Percentiles rank a stretch among this genome's conserved stretches.
phyloP scores from a whole-genome alignment of 1,140 invertebrate species.

The Doryteuthis pealeii region DNA sequence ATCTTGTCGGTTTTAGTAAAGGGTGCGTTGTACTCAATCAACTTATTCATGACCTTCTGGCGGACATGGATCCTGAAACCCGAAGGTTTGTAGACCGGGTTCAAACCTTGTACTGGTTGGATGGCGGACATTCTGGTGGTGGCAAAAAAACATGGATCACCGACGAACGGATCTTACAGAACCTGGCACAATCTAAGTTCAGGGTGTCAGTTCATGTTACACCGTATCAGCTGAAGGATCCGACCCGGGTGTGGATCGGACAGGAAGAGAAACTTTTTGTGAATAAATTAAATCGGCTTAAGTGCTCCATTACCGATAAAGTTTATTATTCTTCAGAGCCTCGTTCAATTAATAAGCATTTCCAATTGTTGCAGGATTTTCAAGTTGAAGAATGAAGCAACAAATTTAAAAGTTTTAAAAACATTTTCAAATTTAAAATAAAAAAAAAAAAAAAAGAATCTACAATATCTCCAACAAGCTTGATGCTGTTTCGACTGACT shows the following conservation, averaged over 20 bases:
- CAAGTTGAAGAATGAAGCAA: background rate
- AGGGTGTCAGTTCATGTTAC: conserved; percentile 75
- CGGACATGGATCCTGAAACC: conserved; percentile 25
- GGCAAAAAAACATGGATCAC: conserved; percentile 82
- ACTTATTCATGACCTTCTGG: conserved; percentile 79
- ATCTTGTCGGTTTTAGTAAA: conserved; percentile 80
- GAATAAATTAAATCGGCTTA: conserved; percentile 68
- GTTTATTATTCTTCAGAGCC: conserved; percentile 70
- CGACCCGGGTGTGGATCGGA: conserved; percentile 76
- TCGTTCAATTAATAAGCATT: conserved; percentile 70
- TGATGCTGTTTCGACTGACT: no score
- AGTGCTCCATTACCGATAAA: conserved; percentile 66
- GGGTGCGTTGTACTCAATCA: conserved; percentile 90
- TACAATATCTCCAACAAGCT: no score
- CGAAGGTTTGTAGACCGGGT: conserved; percentile 42
- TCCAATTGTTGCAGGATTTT: conserved; percentile 67
- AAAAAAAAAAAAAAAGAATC: no score
- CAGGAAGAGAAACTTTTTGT: conserved; percentile 78
- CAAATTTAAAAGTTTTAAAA: background rate
- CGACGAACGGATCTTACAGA: conserved; percentile 70
- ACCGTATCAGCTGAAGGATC: conserved; percentile 77
- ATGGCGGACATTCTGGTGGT: conserved; percentile 81
- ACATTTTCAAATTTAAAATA: no score
- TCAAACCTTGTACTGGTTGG: conserved; percentile 79
- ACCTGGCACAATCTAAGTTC: conserved; percentile 62